Conservation (phyloP, 2,888 invertebrate species). For the Agonum fuliginosum region DNA sequence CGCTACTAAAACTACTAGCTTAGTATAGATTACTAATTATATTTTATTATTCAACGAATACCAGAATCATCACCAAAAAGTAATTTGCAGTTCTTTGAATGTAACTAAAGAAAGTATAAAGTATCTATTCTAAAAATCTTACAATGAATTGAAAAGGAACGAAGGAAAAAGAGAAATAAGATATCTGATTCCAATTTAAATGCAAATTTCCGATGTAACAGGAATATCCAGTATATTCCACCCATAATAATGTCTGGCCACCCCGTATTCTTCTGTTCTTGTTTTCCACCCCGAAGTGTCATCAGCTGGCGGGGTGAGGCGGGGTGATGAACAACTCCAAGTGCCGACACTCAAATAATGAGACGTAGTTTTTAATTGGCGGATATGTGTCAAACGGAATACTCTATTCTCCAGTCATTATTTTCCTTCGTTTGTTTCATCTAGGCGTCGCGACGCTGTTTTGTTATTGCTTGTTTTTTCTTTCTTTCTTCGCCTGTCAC, state of each 20-base stretch:
- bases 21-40: too few relatives aligned
- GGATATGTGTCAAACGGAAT: constrained; percentile 68
- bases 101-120: neutral
- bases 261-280: neutral
- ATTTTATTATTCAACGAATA: too few relatives aligned
- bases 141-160: neutral
- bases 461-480: constrained; percentile 48
- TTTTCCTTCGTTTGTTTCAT: constrained; percentile 51
- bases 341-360: constrained; percentile 53
- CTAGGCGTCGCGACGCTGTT: constrained; percentile 28
- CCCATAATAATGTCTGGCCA: neutral
- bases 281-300: neutral
- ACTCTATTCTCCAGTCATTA: constrained; percentile 62
- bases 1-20: too few relatives aligned
- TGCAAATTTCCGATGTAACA: neutral
- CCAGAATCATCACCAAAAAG: too few relatives aligned
- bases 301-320: neutral
- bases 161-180: neutral
- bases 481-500: constrained; percentile 50
- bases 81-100: neutral
- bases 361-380: constrained; percentile 67
- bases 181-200: neutral
- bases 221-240: neutral
- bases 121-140: neutral
- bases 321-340: neutral